Percentiles rank a stretch among this genome's conserved stretches.
phyloP scores from a whole-genome alignment of 2,888 invertebrate species.

The Parapristionchus giblindavisi region DNA sequence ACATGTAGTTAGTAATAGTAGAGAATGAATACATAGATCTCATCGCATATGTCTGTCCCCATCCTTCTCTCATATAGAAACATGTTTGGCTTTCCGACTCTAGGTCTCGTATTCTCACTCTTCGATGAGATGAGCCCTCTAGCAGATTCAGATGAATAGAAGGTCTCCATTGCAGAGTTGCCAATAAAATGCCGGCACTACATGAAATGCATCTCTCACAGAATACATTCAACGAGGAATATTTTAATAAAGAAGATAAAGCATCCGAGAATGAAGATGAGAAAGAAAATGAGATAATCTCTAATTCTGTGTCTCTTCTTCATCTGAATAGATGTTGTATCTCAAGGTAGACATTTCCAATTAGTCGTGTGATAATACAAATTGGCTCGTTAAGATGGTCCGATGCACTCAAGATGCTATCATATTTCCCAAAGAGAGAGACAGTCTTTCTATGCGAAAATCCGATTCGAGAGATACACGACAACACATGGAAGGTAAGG shows the following conservation, averaged over 20 bases:
- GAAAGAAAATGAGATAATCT: slow-evolving; percentile 37
- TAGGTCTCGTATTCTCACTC: too few relatives aligned
- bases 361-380: neutral
- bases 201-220: slow-evolving; percentile 58
- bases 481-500: slow-evolving; percentile 3
- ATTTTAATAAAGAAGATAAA: slow-evolving; percentile 21
- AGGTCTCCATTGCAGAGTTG: slow-evolving; percentile 25
- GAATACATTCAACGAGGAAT: slow-evolving; percentile 48
- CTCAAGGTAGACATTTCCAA: slow-evolving; percentile 15
- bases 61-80: too few relatives aligned
- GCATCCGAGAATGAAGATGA: slow-evolving; percentile 26
- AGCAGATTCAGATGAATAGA: neutral
- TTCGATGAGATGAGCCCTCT: neutral
- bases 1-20: too few relatives aligned
- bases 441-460: slow-evolving; percentile 77
- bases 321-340: slow-evolving; percentile 37
- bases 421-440: slow-evolving; percentile 52
- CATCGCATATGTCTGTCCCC: too few relatives aligned
- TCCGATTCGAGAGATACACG: slow-evolving; percentile 49
- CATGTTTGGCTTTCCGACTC: too few relatives aligned
- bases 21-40: too few relatives aligned
- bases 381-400: slow-evolving; percentile 49
- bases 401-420: slow-evolving; percentile 49
- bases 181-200: slow-evolving; percentile 47
- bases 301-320: slow-evolving; percentile 24